Base-by-base conservation (phyloP, 2,797 vertebrate species). In the Echeneis naucrates region DNA sequence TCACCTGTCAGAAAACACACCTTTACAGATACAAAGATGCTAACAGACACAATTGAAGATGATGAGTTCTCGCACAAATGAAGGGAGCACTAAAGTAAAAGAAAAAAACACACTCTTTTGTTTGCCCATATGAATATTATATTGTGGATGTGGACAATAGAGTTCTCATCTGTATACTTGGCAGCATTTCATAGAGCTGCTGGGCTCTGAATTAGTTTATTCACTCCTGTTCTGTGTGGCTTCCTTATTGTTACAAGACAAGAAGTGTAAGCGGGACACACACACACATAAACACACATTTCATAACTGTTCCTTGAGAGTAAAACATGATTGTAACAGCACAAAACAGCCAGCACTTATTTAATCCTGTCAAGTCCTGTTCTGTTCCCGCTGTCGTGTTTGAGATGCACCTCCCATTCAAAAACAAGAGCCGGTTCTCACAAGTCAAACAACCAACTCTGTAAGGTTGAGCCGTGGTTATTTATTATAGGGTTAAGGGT, bases 1-100 rank as follows among this genome's bases (percentile, higher is more conserved):
- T 90, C 82, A 88, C 87, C 83, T 90, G 78, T 84, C 87, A 72
- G 55, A 51, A 50, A 14, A 38, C 45, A 19, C 54, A 71, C 67
- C 21, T n/a, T n/a, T n/a, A 35, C n/a, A 40, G 9, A 21, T 8
- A 24, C 8, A 4, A 40, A 40, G 13, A 19, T 42, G n/a, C 53
- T 45, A 23, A 68, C 35, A 26, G 37, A 38, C 53, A 24, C 13
- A 37, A 10, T 14, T n/a, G 35, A 27, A n/a, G n/a, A n/a, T n/a
- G 23, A 30, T 1, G 16, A 54, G 32, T 52, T 14, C 56, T 7
- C 17, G 24, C 13, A 44, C 17, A n/a, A n/a, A n/a, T n/a, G n/a
- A n/a, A n/a, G n/a, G n/a, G n/a, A n/a, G n/a, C n/a, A n/a, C 4
- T 40, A 24, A 23, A 56, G 21, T 4, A 37, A 27, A 33, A 42